Base-by-base conservation (phyloP, 2,113 vertebrate genomes). In the Oceanites oceanicus region DNA sequence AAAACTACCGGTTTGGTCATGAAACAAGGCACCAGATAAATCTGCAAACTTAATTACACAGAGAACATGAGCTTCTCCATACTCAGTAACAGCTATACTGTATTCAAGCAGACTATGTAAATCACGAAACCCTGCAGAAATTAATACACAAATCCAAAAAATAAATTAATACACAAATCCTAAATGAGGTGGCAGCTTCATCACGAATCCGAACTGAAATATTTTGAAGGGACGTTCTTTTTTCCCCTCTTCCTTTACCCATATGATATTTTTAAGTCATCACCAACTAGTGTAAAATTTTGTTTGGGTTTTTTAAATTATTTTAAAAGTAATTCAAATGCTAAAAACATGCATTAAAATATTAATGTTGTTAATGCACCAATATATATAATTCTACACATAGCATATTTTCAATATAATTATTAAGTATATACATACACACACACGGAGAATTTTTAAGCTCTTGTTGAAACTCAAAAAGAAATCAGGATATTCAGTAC, bases 281-380 rank as follows among this genome's bases (percentile, higher is more conserved):
- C 21, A 88, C 3, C 15, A 77, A 50, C 5, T 20, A 74, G 11
- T 5, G 5, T 44, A 79, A 86, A 21, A 3, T 55, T 70, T 1
- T 56, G 10, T 22, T 13, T 55, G 14, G 1, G 0, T 6, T 2
- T 6, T n/a, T 18, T 34, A 40, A 44, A 63, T 19, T 61, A 20
- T 63, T 94, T 73, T 42, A 5, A 78, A 81, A 32, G 5, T 2
- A 78, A 77, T 73, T 53, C 1, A 81, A 74, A 44, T 67, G 25
- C 3, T 47, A 59, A 87, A 81, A 77, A 10, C 9, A 22, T 36
- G 1, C 5, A 59, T 49, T 36, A 49, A 86, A 84, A 47, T 89
- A 36, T 49, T 66, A n/a, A 52, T 45, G 7, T 16, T 75, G 17
- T 38, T 59, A 77, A 70, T 32, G 5, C 9, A 79, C 1, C 3